Evolutionary conservation across 2,113 vertebrate genomes (phyloP).

Genomic region (Zosterops lateralis): DNA sequence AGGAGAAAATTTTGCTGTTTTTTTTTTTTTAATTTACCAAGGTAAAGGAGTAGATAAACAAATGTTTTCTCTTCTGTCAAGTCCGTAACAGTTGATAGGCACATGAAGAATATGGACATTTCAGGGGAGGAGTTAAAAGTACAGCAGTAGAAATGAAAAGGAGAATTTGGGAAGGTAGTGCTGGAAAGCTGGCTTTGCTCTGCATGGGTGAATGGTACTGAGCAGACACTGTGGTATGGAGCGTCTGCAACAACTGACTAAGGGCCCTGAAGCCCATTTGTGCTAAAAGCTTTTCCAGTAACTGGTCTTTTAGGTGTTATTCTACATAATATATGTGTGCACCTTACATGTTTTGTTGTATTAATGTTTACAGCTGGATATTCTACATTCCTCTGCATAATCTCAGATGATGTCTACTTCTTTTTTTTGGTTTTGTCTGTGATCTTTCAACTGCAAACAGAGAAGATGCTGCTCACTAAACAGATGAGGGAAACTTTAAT

Average conservation of each 20-base stretch:
- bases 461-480: background rate
- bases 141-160: background rate
- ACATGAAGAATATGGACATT: background rate
- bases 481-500: background rate
- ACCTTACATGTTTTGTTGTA: accelerated
- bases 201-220: accelerated
- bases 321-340: no score
- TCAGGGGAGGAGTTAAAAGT: background rate
- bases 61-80: background rate
- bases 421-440: accelerated
- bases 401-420: background rate
- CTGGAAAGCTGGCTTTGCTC: background rate
- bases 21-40: background rate
- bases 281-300: background rate
- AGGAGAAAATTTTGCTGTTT: background rate
- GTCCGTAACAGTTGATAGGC: accelerated
- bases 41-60: background rate
- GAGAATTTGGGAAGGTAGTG: background rate
- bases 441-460: background rate
- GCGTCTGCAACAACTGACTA: accelerated
- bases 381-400: background rate
- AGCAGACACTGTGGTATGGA: background rate
- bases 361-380: background rate
- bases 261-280: background rate
- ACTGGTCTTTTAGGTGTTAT: background rate